phyloP scores from a whole-genome alignment of 92 coral and sea anemone genomes.

The Epizoanthus ramosus region DNA sequence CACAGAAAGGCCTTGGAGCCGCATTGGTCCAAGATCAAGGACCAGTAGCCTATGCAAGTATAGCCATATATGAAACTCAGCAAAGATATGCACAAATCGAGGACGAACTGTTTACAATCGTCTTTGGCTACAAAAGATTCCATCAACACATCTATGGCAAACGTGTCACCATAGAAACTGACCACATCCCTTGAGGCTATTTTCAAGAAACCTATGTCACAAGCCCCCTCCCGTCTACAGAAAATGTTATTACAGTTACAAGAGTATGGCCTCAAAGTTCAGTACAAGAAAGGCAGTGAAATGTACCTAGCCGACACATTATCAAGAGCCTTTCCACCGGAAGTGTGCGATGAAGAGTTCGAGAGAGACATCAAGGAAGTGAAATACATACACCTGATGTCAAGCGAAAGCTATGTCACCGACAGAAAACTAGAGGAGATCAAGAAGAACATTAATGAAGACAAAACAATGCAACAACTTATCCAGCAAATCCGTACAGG shows the following conservation, averaged over 20 bases:
- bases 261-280: constrained; percentile 37
- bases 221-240: constrained; percentile 46
- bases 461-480: no score
- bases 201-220: constrained; percentile 38
- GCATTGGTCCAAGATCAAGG: constrained; percentile 48
- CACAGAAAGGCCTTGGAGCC: constrained; percentile 53
- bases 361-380: constrained; percentile 53
- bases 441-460: constrained; percentile 31
- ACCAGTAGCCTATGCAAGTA: constrained; percentile 47
- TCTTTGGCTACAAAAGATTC: constrained; percentile 48
- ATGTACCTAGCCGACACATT: constrained; percentile 67
- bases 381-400: constrained; percentile 49
- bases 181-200: constrained; percentile 42
- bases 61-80: constrained; percentile 47
- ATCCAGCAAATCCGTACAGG: constrained; percentile 47
- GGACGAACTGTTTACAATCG: constrained; percentile 55
- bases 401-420: no score
- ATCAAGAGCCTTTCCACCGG: constrained; percentile 60
- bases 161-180: constrained; percentile 38
- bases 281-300: constrained; percentile 51
- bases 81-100: constrained; percentile 53
- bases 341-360: constrained; percentile 42
- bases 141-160: constrained; percentile 59
- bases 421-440: constrained; percentile 55
- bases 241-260: constrained; percentile 51